phyloP scores from a whole-genome alignment of 1,140 invertebrate genomes.

The Archegozetes longisetosus region DNA sequence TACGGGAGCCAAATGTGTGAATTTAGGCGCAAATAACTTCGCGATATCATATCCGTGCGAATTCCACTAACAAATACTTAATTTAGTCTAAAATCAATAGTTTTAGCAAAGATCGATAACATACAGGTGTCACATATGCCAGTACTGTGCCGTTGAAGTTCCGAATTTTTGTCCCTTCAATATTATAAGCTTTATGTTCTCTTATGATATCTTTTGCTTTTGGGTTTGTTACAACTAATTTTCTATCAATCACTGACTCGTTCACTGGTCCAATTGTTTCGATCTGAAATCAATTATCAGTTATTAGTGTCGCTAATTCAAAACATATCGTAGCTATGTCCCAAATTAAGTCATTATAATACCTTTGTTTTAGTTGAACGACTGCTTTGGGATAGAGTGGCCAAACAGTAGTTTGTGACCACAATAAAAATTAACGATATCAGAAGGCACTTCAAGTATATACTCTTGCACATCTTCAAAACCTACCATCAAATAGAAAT shows the following conservation, averaged over 20 bases:
- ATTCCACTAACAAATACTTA: slow-evolving; percentile 66
- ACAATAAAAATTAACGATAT: neutral
- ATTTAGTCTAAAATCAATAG: neutral
- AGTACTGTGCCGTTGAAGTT: slow-evolving; percentile 42
- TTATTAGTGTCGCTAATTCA: neutral
- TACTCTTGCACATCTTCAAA: no score
- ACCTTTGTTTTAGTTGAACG: neutral
- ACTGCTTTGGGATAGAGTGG: neutral
- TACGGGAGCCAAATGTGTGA: slow-evolving; percentile 77
- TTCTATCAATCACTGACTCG: slow-evolving; percentile 2
- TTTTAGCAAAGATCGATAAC: neutral
- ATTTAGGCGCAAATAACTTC: slow-evolving; percentile 73
- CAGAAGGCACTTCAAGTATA: neutral
- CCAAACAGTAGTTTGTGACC: neutral
- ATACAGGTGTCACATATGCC: slow-evolving; percentile 77
- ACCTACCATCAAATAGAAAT: no score
- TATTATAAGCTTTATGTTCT: slow-evolving; percentile 49
- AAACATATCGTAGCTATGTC: neutral
- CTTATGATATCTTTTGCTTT: slow-evolving; percentile 52
- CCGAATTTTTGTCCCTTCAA: slow-evolving; percentile 4
- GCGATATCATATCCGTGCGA: slow-evolving; percentile 81
- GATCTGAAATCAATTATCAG: neutral
- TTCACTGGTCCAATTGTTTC: slow-evolving; percentile 3
- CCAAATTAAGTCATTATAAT: neutral
- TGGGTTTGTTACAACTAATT: slow-evolving; percentile 43